Percentiles rank a stretch among this genome's conserved stretches.
phyloP scores from a whole-genome alignment of 2,888 invertebrate species.

The Calameuta pallipes region DNA sequence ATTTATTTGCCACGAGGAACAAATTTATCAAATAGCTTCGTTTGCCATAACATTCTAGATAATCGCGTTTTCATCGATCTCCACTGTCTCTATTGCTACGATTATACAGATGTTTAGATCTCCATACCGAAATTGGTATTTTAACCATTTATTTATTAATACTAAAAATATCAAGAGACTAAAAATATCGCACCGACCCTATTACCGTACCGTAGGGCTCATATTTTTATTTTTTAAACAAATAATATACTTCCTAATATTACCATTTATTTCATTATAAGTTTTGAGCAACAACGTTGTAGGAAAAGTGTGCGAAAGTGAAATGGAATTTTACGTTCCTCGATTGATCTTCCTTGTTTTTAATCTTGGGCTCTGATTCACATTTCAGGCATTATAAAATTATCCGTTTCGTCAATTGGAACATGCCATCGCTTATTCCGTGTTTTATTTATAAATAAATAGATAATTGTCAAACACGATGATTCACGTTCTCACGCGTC shows the following conservation, averaged over 20 bases:
- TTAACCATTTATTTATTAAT: not conserved
- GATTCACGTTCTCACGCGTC: not conserved
- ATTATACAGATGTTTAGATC: not conserved
- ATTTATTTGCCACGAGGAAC: not conserved
- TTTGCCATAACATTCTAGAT: not conserved
- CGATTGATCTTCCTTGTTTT: not conserved
- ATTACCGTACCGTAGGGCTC: not conserved
- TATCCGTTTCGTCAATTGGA: not conserved
- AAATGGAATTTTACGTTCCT: not conserved
- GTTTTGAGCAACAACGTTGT: slow-evolving; percentile 50
- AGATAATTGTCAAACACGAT: not conserved
- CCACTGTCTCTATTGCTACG: not conserved
- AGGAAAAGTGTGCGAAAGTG: slow-evolving; percentile 31
- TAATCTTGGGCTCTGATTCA: not conserved
- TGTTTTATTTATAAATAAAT: not conserved
- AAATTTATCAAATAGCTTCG: not conserved
- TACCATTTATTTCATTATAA: slow-evolving; percentile 40
- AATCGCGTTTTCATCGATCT: not conserved
- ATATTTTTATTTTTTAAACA: not conserved
- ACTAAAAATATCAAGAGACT: not conserved
- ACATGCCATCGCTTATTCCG: not conserved
- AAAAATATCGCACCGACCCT: not conserved
- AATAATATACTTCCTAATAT: slow-evolving; percentile 26
- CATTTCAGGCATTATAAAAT: not conserved
- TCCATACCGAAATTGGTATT: not conserved